Percentiles rank a stretch among this genome's conserved stretches.
phyloP scores from a whole-genome alignment of 2,797 vertebrate species.

The Paguma larvata region DNA sequence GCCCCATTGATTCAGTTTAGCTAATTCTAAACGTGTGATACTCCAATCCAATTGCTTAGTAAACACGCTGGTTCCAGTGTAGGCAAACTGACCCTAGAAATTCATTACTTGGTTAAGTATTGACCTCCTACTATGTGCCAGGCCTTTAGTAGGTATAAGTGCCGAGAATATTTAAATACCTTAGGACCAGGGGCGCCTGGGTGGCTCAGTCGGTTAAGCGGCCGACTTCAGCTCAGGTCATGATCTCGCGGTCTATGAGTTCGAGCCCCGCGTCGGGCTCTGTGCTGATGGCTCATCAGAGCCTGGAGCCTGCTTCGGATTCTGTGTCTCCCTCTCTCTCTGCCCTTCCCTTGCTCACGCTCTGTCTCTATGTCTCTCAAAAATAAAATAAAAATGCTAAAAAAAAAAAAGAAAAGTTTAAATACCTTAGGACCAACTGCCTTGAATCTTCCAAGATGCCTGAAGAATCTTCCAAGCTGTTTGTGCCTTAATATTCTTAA shows the following conservation, averaged over 20 bases:
- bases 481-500: not conserved
- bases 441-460: not conserved
- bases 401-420: no score
- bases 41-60: slow-evolving; percentile 25
- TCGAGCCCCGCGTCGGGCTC: no score
- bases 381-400: no score
- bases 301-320: no score
- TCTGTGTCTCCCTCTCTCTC: no score
- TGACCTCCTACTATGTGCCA: not conserved
- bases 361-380: no score
- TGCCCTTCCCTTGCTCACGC: no score
- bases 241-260: no score
- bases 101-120: not conserved
- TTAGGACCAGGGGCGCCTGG: no score
- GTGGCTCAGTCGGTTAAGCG: no score
- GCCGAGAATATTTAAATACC: not conserved
- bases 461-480: slow-evolving; percentile 1
- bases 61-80: not conserved
- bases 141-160: not conserved
- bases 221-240: no score
- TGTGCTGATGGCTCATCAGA: no score
- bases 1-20: not conserved
- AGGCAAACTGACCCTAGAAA: not conserved
- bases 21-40: slow-evolving; percentile 1
- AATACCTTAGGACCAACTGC: not conserved